Percentiles rank a stretch among this genome's conserved stretches.
These are phyloP conservation scores for Caenorhabditis afra DNA, from an alignment of 2,888 invertebrate species.

Conservation along the genomic window DNA sequence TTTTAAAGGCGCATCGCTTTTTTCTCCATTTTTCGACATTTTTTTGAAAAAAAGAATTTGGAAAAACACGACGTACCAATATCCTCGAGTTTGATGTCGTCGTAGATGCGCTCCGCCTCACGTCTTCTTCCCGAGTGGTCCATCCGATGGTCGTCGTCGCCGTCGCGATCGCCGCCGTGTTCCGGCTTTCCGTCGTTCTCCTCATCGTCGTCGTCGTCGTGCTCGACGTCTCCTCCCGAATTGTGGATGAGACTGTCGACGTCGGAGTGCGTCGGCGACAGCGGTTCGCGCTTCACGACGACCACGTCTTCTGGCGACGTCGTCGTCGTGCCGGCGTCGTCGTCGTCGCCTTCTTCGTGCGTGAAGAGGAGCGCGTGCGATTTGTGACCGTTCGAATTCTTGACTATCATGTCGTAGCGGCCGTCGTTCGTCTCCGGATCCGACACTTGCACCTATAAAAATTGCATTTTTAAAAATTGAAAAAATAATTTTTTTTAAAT, in stretches of 20 bases:
- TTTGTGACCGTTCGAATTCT: slow-evolving; percentile 20
- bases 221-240: neutral
- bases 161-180: neutral
- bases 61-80: too few relatives aligned
- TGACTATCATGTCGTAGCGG: slow-evolving; percentile 17
- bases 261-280: too few relatives aligned
- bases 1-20: too few relatives aligned
- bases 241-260: neutral
- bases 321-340: slow-evolving; percentile 1
- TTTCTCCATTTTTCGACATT: too few relatives aligned
- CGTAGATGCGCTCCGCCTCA: too few relatives aligned
- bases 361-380: slow-evolving; percentile 34
- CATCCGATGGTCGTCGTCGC: too few relatives aligned
- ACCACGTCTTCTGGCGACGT: too few relatives aligned
- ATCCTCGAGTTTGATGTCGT: too few relatives aligned
- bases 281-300: neutral
- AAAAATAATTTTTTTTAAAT: too few relatives aligned
- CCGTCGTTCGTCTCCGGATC: slow-evolving; percentile 1
- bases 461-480: neutral
- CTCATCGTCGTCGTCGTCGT: neutral
- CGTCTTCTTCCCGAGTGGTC: too few relatives aligned
- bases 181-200: neutral
- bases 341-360: neutral
- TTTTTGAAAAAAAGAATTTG: too few relatives aligned
- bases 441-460: slow-evolving; percentile 18